Base-by-base conservation (phyloP, 2,113 vertebrate genomes). In the Macrotus californicus region DNA sequence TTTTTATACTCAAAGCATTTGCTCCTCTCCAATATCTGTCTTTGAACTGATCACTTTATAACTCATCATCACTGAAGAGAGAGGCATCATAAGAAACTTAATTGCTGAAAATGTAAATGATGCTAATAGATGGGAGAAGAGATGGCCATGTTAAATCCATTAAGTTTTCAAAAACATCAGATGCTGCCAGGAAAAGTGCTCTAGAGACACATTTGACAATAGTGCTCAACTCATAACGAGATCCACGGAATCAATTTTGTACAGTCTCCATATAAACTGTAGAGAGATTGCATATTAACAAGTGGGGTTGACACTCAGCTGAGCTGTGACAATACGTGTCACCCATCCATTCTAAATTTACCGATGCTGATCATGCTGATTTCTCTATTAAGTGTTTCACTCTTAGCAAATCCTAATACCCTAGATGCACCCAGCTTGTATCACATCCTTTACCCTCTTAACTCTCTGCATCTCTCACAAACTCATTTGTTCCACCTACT, bases 81-180 rank as follows among this genome's bases (percentile, higher is more conserved):
- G 93, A 97, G 66, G 70, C 88, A 83, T 95, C 95, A 85, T 94
- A 96, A 87, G 86, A 95, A 97, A 97, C 82, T 96, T 96, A 98
- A 96, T 97, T 97, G 92, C 87, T 73, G 24, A 52, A 96, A 96
- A 97, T 97, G 96, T 98, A 89, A 96, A 96, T 95, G 80, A 97
- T 95, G 88, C 73, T 97, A 97, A 98, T 97, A 95, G 75, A 50
- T 29, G 54, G 59, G 93, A 94, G 87, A 97, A 98, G 91, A 85
- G 67, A 93, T 96, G 87, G 66, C 82, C 15, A 8, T 95, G 94
- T 97, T 95, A 97, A 96, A 97, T 94, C 91, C 82, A 93, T 97
- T 97, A 98, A 66, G 26, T 96, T 98, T 98, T 96, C 93, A 95
- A 97, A 96, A 98, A 67, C 91, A 96, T 94, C 79, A 81, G 91